These are phyloP conservation scores for Microdon myrmicae DNA, from an alignment of 2,888 invertebrate species.

Conservation along the genomic window DNA sequence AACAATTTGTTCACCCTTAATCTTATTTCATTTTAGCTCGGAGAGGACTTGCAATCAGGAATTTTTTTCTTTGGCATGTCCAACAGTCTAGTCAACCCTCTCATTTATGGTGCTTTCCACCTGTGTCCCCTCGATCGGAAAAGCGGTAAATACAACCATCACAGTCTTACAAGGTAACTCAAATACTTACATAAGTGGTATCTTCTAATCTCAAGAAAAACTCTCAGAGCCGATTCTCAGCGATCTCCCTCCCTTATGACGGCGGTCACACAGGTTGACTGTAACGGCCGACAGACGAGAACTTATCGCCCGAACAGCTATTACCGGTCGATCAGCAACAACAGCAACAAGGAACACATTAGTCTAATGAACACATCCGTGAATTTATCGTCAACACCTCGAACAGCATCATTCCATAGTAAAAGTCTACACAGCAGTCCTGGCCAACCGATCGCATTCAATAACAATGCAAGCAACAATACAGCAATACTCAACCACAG, in stretches of 20 bases:
- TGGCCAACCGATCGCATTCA: constrained; percentile 19
- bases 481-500: constrained; percentile 28
- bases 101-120: constrained; percentile 90
- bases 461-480: constrained; percentile 25
- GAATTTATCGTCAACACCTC: constrained; percentile 21
- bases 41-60: constrained; percentile 75
- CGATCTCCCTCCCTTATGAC: constrained; percentile 65
- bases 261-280: constrained; percentile 65
- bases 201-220: constrained; percentile 18
- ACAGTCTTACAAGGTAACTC: constrained; percentile 64
- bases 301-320: constrained; percentile 62
- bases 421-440: constrained; percentile 19
- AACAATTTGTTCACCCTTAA: no score
- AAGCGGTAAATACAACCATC: constrained; percentile 58
- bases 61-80: constrained; percentile 90
- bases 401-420: constrained; percentile 20
- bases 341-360: constrained; percentile 58
- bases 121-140: constrained; percentile 73
- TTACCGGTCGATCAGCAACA: constrained; percentile 58
- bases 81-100: constrained; percentile 85
- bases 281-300: constrained; percentile 60
- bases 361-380: constrained; percentile 55
- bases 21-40: constrained; percentile 69
- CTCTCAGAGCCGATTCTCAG: constrained; percentile 64
- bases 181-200: no score